phyloP scores from a whole-genome alignment of 1,140 invertebrate species.

The Cydia fagiglandana region DNA sequence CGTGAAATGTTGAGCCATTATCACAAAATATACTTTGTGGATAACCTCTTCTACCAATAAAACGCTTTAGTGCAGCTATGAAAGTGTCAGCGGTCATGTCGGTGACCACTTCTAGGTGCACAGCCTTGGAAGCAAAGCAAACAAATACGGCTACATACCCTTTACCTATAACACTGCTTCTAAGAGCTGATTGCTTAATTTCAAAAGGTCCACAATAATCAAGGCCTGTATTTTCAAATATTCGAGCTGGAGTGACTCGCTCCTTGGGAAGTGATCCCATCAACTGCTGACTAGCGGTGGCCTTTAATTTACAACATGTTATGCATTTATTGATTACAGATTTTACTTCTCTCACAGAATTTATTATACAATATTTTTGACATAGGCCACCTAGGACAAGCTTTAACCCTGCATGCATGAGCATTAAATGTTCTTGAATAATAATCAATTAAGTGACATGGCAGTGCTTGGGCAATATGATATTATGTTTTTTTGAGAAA shows the following conservation, averaged over 20 bases:
- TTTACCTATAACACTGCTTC: constrained; percentile 38
- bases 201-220: constrained; percentile 68
- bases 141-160: constrained; percentile 47
- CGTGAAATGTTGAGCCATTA: constrained; percentile 31
- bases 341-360: background rate
- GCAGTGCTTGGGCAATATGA: constrained; percentile 40
- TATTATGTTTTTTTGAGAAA: constrained; percentile 41
- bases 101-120: constrained; percentile 28
- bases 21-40: constrained; percentile 30
- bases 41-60: constrained; percentile 32
- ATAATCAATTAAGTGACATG: constrained; percentile 39
- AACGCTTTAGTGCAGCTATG: constrained; percentile 28
- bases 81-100: constrained; percentile 38
- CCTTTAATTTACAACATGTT: no score
- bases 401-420: constrained; percentile 47
- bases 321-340: no score
- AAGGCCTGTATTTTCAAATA: constrained; percentile 58
- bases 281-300: constrained; percentile 28
- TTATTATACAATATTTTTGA: constrained; percentile 39
- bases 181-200: constrained; percentile 38
- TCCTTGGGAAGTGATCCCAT: constrained; percentile 52
- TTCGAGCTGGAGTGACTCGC: constrained; percentile 43
- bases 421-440: constrained; percentile 37
- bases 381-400: constrained; percentile 35
- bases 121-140: constrained; percentile 41